A percentile compares a stretch with the other conserved stretches of the same genome.
These are phyloP conservation scores for Ptilonorhynchus violaceus DNA, from an alignment of 2,113 vertebrate genomes.

Conservation along the genomic window DNA sequence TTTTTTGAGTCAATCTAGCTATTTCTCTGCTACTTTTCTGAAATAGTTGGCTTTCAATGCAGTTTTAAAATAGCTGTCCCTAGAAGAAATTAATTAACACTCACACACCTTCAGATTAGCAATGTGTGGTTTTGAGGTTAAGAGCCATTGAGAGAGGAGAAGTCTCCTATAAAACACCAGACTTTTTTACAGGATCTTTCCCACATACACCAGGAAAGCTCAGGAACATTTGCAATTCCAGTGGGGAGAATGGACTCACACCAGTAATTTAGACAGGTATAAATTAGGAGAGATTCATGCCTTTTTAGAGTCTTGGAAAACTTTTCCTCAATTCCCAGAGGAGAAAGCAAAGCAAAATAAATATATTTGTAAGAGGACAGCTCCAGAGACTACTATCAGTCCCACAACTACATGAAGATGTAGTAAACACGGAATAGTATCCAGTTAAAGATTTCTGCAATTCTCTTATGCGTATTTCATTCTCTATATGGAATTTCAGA, in stretches of 20 bases:
- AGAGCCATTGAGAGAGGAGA: not conserved
- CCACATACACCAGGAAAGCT: not conserved
- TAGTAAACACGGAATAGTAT: not conserved
- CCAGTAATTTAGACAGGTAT: not conserved
- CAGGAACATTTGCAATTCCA: not conserved
- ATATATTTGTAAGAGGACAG: not conserved
- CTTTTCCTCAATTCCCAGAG: not conserved
- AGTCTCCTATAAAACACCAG: not conserved
- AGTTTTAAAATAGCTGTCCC: not conserved
- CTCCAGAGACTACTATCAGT: not conserved
- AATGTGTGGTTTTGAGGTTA: not conserved
- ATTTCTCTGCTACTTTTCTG: not conserved
- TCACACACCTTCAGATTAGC: not conserved
- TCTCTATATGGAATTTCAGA: not conserved
- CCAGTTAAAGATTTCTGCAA: not conserved
- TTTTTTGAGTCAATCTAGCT: not conserved
- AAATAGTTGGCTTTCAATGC: not conserved
- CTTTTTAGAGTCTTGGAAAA: not conserved
- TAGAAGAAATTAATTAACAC: not conserved
- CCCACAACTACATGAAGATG: not conserved
- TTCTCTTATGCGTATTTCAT: not conserved
- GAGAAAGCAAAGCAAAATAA: not conserved
- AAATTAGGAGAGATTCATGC: not conserved
- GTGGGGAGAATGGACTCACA: not conserved
- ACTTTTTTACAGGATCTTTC: not conserved